Conservation (phyloP, 2,797 vertebrate species). For the Oreortyx pictus region DNA sequence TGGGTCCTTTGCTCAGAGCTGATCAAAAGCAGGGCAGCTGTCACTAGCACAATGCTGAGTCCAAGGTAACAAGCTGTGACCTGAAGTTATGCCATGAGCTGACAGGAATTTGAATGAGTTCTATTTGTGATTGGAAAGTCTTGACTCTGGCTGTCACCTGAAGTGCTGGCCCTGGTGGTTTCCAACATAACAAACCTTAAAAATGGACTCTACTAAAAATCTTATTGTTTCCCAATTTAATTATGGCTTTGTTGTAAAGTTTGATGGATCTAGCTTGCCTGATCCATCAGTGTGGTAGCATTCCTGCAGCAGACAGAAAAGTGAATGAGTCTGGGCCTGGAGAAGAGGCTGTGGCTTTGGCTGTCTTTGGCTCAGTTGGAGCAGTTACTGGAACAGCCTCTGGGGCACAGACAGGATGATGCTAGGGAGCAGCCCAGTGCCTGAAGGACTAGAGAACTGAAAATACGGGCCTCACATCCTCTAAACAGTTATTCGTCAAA, state of each 20-base stretch:
- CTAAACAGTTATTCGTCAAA: not conserved
- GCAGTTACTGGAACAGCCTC: not conserved
- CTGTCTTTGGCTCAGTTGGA: not conserved
- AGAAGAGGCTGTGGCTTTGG: not conserved
- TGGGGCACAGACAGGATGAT: not conserved
- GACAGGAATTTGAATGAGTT: not conserved
- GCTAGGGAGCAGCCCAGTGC: not conserved
- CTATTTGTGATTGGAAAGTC: not conserved
- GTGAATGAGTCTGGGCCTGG: not conserved
- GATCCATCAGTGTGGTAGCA: not conserved
- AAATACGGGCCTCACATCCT: not conserved
- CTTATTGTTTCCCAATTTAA: not conserved
- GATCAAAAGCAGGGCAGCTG: slow-evolving; percentile 7
- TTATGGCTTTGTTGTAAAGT: not conserved
- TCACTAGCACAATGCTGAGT: not conserved
- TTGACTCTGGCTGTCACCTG: not conserved
- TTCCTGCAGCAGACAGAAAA: not conserved
- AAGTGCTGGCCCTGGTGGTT: not conserved
- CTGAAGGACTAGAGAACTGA: not conserved
- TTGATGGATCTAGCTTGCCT: not conserved
- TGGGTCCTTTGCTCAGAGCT: accelerated
- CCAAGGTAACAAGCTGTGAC: not conserved
- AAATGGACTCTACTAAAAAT: not conserved
- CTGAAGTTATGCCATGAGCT: not conserved
- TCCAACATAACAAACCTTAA: not conserved